phyloP scores from a whole-genome alignment of 2,888 invertebrate species.

The Pyrocoelia pectoralis region DNA sequence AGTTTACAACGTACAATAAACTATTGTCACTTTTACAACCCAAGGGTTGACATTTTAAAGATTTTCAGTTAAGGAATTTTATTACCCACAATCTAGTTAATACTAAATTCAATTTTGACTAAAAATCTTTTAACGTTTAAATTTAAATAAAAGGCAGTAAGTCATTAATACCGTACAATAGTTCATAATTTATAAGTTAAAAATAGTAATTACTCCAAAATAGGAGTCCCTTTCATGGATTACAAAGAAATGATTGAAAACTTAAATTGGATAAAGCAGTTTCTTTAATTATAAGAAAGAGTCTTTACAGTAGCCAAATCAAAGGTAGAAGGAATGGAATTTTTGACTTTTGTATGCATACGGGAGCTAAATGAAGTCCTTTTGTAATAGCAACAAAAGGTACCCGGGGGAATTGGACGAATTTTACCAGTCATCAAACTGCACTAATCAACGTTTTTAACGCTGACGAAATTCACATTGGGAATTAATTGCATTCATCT shows the following conservation, averaged over 20 bases:
- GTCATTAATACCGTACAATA: not conserved
- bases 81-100: not conserved
- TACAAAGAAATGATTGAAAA: constrained; percentile 3
- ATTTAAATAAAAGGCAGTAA: not conserved
- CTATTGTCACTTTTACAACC: constrained; percentile 16
- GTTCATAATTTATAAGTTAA: not conserved
- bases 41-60: not conserved
- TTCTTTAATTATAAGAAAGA: not conserved
- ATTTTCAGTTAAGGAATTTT: not conserved
- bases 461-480: constrained; percentile 46
- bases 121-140: not conserved
- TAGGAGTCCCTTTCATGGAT: not conserved
- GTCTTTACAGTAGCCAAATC: constrained; percentile 51
- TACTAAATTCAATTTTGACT: not conserved
- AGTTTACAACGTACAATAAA: constrained; percentile 12
- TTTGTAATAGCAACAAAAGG: constrained; percentile 51
- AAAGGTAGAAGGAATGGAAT: constrained; percentile 52
- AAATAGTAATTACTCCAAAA: not conserved
- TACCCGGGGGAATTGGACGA: constrained; percentile 47
- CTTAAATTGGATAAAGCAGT: not conserved
- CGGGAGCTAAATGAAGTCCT: constrained; percentile 58
- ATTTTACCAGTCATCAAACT: constrained; percentile 54
- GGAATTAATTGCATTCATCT: not conserved
- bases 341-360: constrained; percentile 55
- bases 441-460: constrained; percentile 54